A percentile compares a stretch with the other conserved stretches of the same genome.
phyloP scores from a whole-genome alignment of 2,113 vertebrate genomes.

The Erpornis zantholeuca region DNA sequence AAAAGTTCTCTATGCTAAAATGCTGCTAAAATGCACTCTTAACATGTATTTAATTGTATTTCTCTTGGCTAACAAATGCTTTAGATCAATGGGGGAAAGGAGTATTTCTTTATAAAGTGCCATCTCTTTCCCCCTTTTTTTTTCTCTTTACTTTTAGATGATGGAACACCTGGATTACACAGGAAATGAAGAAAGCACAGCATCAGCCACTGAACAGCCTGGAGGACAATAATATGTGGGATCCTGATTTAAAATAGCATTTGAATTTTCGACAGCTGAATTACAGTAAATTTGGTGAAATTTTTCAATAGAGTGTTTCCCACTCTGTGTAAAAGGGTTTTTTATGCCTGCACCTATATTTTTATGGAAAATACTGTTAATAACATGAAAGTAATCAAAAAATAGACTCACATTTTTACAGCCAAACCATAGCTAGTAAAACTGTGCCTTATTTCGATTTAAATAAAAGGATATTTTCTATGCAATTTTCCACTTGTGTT shows the following conservation, averaged over 20 bases:
- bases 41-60: conserved; percentile 6
- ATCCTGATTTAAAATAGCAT: background rate
- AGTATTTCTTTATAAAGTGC: background rate
- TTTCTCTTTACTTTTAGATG: conserved; percentile 44
- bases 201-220: conserved; percentile 40
- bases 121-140: background rate
- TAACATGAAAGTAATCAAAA: conserved; percentile 44
- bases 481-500: conserved; percentile 65
- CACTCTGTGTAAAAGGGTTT: conserved; percentile 51
- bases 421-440: conserved; percentile 58
- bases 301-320: conserved; percentile 40
- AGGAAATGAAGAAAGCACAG: conserved; percentile 71
- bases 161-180: conserved; percentile 74
- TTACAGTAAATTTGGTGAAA: conserved; percentile 22
- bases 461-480: conserved; percentile 72
- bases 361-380: conserved; percentile 65
- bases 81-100: background rate
- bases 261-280: conserved; percentile 39
- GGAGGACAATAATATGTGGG: conserved; percentile 50
- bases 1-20: too few relatives aligned
- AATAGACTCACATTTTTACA: conserved; percentile 57
- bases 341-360: conserved; percentile 63
- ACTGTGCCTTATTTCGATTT: conserved; percentile 72
- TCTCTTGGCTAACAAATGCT: conserved; percentile 49
- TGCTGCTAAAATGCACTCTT: conserved; percentile 37